Evolutionary conservation across 2,888 invertebrate genomes (phyloP), one percentile per base, ranked within the genome.

Genomic region (Idaea biselata): DNA sequence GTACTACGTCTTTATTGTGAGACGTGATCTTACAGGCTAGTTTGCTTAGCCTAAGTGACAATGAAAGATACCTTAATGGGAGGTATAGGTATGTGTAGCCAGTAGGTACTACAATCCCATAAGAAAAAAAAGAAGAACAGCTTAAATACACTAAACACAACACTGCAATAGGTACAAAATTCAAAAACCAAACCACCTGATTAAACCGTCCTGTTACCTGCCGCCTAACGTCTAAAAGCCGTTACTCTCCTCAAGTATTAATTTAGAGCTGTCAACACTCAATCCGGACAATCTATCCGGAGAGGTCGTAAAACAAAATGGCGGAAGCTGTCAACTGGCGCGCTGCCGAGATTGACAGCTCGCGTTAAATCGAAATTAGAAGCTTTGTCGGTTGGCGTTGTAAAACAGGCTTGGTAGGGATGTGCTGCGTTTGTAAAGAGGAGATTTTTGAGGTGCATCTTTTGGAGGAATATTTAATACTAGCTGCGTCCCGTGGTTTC

Each of bases 341-440:
- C 44, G 44, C 44, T 32, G 79, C 69, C 76, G 72, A 68, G 74
- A 73, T 72, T 76, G 76, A 73, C 69, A 72, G 71, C 18, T 17
- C 74, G 74, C 80, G 73, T 78, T 78, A 82, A 84, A 82, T 78
- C 74, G 77, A 75, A 82, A 84, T 86, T 81, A 83, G 80, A 77
- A 58, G 66, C 76, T 80, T 79, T 81, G 79, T 79, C 79, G 78
- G 77, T 63, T 56, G 61, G 58, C 61, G 58, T 60, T 59, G 59
- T 59, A 60, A 18, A 56, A 18, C 11, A 7, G 18, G 71, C 69
- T 61, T 69, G 76, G 72, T 74, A 76, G 69, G 63, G 55, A 62
- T 66, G 69, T 63, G 62, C 17, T 60, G 14, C 18, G 56, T 56
- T 18, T 6, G 56, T 56, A 17, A 55, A 61, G 56, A 56, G 25